Base-by-base conservation (phyloP, 2,888 invertebrate species). In the Amiota communis region DNA sequence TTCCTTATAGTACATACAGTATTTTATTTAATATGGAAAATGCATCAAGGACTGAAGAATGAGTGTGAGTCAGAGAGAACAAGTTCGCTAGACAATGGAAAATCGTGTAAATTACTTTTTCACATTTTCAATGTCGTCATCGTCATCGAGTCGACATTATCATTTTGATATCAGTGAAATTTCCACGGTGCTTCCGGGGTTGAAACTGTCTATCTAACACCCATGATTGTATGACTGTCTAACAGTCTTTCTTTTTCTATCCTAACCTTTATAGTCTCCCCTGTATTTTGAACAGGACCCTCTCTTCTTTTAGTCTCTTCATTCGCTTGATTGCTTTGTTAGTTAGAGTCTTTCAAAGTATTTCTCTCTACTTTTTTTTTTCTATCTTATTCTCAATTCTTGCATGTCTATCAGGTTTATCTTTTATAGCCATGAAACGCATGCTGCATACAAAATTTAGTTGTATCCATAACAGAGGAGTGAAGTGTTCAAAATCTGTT, bases 181-280 rank as follows among this genome's bases (percentile, higher is more conserved):
- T 51, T 51, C 51, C 67, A 17, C 65, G 15, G 13, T 23, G 67
- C 53, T 68, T 68, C 67, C 67, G 67, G 67, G 67, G 67, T 68
- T 68, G 67, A 13, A 53, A 36, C 36, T 36, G 36, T 36, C 36
- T 36, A 36, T 36, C 36, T 36, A 36, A 36, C 8, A 36, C 36
- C 36, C 3, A 36, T 36, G 36, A 6, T 36, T 36, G 36, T 36
- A 36, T 36, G 36, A 36, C 36, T 36, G 6, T 36, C 36, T 36
- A 36, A 36, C 36, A 36, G 36, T 36, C 36, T 47, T 68, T 68
- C 53, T 12, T 13, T 8, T 13, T 13, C 63, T 63, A 46, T 46
- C 13, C 8, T n/a, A 13, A 36, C 36, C n/a, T 63, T 36, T 15
- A 48, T 48, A 47, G 13, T 13, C 12, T 36, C 20, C 17, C 17